Percentiles rank a stretch among this genome's conserved stretches.
These are phyloP conservation scores for Heterotis niloticus DNA, from an alignment of 2,113 vertebrate species.

Conservation along the genomic window DNA sequence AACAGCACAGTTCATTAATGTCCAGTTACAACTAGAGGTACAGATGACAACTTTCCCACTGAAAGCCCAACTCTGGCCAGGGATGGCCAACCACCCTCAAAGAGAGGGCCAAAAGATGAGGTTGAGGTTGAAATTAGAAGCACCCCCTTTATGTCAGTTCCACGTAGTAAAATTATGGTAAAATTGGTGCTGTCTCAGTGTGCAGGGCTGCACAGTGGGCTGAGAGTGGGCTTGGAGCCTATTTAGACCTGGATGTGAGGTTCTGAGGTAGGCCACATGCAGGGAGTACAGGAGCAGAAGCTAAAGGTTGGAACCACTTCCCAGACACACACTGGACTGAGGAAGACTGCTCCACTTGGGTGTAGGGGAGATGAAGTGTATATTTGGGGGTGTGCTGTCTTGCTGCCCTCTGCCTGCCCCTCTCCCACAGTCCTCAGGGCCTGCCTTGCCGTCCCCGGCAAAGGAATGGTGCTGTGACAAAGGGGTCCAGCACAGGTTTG, in stretches of 20 bases:
- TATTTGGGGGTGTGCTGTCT: neutral
- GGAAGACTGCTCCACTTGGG: too few species aligned
- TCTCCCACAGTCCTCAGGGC: constrained; percentile 21
- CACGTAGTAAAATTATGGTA: neutral
- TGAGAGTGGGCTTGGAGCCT: neutral
- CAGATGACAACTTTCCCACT: neutral
- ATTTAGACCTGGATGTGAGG: neutral
- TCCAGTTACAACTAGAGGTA: neutral
- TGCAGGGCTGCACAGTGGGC: neutral
- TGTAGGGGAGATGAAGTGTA: neutral
- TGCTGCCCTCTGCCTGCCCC: neutral
- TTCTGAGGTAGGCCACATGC: constrained; percentile 7
- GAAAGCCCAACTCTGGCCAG: neutral
- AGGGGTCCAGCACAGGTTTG: constrained; percentile 67
- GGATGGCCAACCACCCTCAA: neutral
- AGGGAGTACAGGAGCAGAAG: neutral
- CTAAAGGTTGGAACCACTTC: neutral
- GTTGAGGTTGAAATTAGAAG: neutral
- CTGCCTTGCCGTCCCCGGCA: constrained; percentile 72
- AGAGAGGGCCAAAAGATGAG: neutral
- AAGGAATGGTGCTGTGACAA: constrained; percentile 79
- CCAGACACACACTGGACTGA: too few species aligned
- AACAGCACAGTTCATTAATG: too few species aligned
- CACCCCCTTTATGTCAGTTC: neutral
- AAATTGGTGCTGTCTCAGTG: too few species aligned